These are phyloP conservation scores for Hassar affinis DNA, from an alignment of 2,113 vertebrate genomes.

Conservation along the genomic window DNA sequence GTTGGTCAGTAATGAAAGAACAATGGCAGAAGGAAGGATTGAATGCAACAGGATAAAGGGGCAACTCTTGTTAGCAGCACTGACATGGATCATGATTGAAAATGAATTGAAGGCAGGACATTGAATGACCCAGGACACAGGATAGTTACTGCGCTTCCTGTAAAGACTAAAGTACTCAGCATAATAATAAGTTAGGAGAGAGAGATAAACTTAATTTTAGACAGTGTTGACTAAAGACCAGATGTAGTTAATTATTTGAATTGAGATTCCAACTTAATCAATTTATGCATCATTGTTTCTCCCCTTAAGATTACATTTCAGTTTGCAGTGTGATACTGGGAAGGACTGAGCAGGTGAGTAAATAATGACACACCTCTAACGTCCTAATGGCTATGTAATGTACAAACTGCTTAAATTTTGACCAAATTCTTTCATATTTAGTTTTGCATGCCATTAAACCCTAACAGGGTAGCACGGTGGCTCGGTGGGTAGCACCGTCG, in stretches of 20 bases:
- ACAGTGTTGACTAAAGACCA: not conserved
- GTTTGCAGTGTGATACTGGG: not conserved
- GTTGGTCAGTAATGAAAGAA: slow-evolving; percentile 45
- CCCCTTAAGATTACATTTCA: not conserved
- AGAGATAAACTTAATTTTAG: not conserved
- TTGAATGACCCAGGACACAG: slow-evolving; percentile 64
- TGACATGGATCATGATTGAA: not conserved
- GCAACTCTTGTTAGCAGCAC: not conserved
- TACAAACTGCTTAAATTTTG: not conserved
- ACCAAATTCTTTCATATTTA: slow-evolving; percentile 1
- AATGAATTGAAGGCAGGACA: slow-evolving; percentile 6
- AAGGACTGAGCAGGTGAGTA: not conserved
- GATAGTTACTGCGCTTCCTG: slow-evolving; percentile 59
- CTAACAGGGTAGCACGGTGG: no score
- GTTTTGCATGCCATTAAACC: not conserved
- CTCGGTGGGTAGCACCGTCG: no score
- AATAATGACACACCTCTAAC: not conserved
- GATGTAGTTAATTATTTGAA: not conserved
- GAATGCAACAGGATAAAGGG: not conserved
- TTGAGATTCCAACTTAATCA: no score
- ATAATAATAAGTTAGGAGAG: not conserved
- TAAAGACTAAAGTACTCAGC: slow-evolving; percentile 30
- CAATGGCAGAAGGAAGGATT: slow-evolving; percentile 40
- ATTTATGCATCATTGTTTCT: no score
- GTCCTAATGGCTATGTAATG: not conserved